A percentile compares a stretch with the other conserved stretches of the same genome.
phyloP scores from a whole-genome alignment of 2,113 vertebrate species.

The Phalacrocorax carbo region DNA sequence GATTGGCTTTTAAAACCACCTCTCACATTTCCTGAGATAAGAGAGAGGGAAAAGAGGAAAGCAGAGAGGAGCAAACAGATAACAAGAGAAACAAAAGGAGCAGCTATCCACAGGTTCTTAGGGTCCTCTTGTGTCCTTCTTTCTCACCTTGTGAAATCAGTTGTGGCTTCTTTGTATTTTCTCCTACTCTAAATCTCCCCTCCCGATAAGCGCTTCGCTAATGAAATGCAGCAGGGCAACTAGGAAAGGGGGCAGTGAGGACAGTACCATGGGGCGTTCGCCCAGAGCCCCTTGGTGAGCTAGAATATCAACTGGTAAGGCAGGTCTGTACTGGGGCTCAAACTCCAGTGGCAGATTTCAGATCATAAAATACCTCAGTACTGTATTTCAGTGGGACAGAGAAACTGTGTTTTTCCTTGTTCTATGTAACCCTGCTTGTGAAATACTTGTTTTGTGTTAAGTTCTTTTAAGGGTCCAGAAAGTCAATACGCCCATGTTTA shows the following conservation, averaged over 20 bases:
- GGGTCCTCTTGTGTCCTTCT: neutral
- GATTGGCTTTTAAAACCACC: neutral
- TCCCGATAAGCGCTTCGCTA: neutral
- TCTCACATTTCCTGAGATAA: neutral
- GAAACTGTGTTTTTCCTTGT: neutral
- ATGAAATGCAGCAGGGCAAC: neutral
- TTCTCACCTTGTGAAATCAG: neutral
- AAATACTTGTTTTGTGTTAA: neutral
- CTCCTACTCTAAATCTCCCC: neutral
- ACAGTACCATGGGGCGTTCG: accelerated
- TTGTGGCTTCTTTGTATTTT: neutral
- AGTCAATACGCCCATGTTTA: neutral
- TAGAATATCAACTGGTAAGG: neutral
- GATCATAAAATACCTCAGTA: neutral
- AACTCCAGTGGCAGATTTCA: neutral
- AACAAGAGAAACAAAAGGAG: neutral
- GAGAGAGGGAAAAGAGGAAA: neutral
- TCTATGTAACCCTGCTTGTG: neutral
- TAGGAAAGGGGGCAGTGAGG: neutral
- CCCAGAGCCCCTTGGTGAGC: neutral
- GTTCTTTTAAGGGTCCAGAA: neutral
- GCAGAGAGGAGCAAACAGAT: neutral
- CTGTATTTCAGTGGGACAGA: neutral
- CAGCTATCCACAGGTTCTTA: neutral
- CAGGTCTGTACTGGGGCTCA: neutral